Percentiles rank a stretch among this genome's conserved stretches.
Conservation (phyloP, 2,113 vertebrate genomes). For the Saguinus imperator region DNA sequence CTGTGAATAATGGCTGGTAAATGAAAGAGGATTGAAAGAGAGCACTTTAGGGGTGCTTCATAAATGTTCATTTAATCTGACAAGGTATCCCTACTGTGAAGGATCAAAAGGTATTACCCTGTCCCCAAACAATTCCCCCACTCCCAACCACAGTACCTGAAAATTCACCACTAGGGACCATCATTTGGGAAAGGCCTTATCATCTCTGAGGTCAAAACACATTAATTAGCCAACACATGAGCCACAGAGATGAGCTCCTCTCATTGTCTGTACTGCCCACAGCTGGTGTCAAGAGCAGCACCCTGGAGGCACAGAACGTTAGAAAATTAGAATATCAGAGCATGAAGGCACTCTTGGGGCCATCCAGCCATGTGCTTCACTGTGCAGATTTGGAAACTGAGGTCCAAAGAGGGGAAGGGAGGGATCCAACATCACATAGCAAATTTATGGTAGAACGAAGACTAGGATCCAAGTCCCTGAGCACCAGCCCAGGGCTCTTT, state of each 20-base stretch:
- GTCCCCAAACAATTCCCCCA: background rate
- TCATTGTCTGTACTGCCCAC: background rate
- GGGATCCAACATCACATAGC: background rate
- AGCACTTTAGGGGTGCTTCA: accelerated
- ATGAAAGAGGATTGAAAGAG: background rate
- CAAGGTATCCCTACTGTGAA: background rate
- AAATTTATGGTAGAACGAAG: background rate
- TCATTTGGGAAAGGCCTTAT: accelerated
- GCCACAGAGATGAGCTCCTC: background rate
- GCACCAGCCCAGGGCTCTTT: background rate
- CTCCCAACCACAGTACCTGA: background rate
- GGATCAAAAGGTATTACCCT: background rate
- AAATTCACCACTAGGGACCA: background rate
- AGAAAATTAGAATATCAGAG: too few species aligned
- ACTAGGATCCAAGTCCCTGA: background rate
- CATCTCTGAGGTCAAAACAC: background rate
- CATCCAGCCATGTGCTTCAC: background rate
- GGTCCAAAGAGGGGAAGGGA: background rate
- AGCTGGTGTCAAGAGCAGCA: background rate
- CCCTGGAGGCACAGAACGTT: background rate
- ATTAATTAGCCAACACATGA: background rate
- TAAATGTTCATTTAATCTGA: background rate
- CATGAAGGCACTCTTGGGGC: background rate
- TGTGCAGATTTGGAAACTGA: background rate
- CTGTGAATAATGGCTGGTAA: background rate